Percentiles rank a stretch among this genome's conserved stretches.
phyloP scores from a whole-genome alignment of 92 coral and sea anemone genomes.

The Zoanthus solanderi region DNA sequence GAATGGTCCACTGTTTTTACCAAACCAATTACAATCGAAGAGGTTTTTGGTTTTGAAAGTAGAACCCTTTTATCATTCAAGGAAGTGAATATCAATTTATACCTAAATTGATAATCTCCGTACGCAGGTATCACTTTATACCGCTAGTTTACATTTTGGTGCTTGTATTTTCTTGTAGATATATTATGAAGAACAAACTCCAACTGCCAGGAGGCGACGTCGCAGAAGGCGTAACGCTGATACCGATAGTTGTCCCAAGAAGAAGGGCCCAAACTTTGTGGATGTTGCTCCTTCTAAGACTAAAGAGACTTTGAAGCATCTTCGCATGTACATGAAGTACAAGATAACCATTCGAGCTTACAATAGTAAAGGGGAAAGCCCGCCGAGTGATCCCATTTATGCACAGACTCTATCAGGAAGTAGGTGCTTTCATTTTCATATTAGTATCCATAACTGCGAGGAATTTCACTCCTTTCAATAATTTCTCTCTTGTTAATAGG shows the following conservation, averaged over 20 bases:
- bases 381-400: conserved; percentile 54
- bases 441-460: too few relatives aligned
- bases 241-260: conserved; percentile 56
- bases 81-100: too few relatives aligned
- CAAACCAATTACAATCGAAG: background rate
- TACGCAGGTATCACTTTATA: background rate
- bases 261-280: conserved; percentile 78
- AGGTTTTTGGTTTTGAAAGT: too few relatives aligned
- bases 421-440: conserved; percentile 49
- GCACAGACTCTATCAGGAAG: conserved; percentile 81
- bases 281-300: conserved; percentile 83
- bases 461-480: background rate
- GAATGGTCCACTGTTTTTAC: background rate
- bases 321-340: conserved; percentile 80
- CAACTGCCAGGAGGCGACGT: conserved; percentile 50
- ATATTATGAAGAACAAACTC: conserved; percentile 58
- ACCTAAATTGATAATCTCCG: too few relatives aligned
- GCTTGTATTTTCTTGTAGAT: conserved; percentile 52
- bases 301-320: conserved; percentile 80
- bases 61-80: too few relatives aligned
- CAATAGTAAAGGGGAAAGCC: conserved; percentile 93
- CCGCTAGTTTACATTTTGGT: background rate
- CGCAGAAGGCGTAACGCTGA: conserved; percentile 69
- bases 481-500: background rate
- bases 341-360: conserved; percentile 81